phyloP scores from a whole-genome alignment of 53 echinoderm and acorn worm species.

The Apostichopus leukothele region DNA sequence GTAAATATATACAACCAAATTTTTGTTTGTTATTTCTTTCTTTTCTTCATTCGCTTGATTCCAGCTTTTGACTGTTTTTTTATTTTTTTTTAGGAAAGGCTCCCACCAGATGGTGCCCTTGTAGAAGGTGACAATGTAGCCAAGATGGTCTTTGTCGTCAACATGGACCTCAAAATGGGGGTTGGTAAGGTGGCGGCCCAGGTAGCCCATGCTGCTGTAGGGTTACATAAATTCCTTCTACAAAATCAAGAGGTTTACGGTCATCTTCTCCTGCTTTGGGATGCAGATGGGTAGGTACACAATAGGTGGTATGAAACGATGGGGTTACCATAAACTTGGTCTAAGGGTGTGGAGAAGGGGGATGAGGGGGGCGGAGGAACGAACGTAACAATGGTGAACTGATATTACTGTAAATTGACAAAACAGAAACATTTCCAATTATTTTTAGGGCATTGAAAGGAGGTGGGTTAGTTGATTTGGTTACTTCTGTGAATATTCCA shows the following conservation, averaged over 20 bases:
- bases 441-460: no score
- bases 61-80: neutral
- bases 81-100: neutral
- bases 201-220: slow-evolving; percentile 76
- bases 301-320: no score
- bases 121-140: slow-evolving; percentile 43
- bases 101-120: slow-evolving; percentile 12
- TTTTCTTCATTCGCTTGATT: neutral
- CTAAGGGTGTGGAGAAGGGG: no score
- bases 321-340: no score
- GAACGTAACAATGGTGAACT: no score
- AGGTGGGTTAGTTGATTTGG: no score
- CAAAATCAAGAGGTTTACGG: slow-evolving; percentile 62
- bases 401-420: no score
- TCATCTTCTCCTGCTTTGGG: slow-evolving; percentile 63
- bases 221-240: slow-evolving; percentile 59
- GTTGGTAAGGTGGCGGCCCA: slow-evolving; percentile 75
- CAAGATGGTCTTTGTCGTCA: slow-evolving; percentile 88
- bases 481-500: no score
- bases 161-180: slow-evolving; percentile 73
- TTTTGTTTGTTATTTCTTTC: no score
- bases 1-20: no score
- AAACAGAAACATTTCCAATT: no score
- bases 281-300: slow-evolving; percentile 60
- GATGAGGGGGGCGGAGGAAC: no score